These are phyloP conservation scores for Carassius auratus DNA, from an alignment of 2,113 vertebrate genomes.

Conservation along the genomic window DNA sequence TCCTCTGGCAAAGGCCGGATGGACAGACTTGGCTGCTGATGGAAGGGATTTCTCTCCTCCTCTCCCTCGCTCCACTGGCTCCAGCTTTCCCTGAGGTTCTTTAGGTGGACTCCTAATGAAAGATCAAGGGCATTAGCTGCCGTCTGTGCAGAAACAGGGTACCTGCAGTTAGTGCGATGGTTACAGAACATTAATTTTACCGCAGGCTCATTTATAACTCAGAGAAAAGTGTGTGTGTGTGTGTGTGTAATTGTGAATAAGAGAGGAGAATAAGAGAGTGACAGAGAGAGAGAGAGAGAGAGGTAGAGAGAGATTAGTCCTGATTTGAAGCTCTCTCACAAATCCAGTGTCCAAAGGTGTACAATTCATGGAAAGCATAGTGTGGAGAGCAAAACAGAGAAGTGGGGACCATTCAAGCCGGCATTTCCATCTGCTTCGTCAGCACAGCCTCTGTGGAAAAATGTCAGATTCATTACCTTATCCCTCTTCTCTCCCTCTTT, in stretches of 20 bases:
- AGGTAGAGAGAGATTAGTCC: background rate
- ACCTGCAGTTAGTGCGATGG: constrained; percentile 59
- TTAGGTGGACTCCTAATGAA: constrained; percentile 64
- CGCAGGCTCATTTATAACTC: constrained; percentile 63
- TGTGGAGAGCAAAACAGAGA: constrained; percentile 10
- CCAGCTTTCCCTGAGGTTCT: constrained; percentile 58
- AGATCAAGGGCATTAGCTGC: constrained; percentile 64
- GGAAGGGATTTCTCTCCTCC: constrained; percentile 10
- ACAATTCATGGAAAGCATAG: constrained; percentile 39
- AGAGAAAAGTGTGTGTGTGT: constrained; percentile 18
- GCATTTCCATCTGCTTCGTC: constrained; percentile 62
- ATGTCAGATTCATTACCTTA: constrained; percentile 65
- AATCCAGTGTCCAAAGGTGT: constrained; percentile 19
- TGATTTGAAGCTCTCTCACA: background rate
- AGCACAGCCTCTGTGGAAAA: constrained; percentile 56
- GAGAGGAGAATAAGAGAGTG: constrained; percentile 30
- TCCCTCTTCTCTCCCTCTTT: background rate
- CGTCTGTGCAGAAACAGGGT: constrained; percentile 47
- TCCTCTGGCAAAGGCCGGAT: background rate
- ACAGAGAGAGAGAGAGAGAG: background rate
- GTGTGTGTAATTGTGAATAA: constrained; percentile 16
- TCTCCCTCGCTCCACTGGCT: constrained; percentile 40
- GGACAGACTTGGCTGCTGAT: constrained; percentile 16
- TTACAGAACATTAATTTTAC: constrained; percentile 69
- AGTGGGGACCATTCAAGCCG: constrained; percentile 49